These are phyloP conservation scores for Caenorhabditis imperialis DNA, from an alignment of 2,888 invertebrate genomes.

Conservation along the genomic window DNA sequence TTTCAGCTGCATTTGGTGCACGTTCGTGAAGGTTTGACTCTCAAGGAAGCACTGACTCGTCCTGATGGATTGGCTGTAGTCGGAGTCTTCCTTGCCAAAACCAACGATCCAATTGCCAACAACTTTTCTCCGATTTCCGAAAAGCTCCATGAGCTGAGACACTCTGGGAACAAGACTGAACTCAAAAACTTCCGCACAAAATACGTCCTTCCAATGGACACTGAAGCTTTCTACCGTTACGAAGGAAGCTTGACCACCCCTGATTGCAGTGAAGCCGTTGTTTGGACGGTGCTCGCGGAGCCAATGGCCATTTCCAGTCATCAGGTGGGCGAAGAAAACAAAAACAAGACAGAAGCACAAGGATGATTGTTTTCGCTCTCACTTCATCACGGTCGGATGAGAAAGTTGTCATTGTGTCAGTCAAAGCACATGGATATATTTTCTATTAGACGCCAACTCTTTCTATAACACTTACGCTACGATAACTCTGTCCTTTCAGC, in stretches of 20 bases:
- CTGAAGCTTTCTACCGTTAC: slow-evolving; percentile 70
- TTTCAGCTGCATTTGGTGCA: slow-evolving; percentile 76
- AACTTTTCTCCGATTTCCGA: slow-evolving; percentile 57
- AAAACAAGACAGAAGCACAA: too few species aligned
- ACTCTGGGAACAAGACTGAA: slow-evolving; percentile 42
- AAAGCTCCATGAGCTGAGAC: slow-evolving; percentile 55
- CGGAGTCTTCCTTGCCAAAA: slow-evolving; percentile 71
- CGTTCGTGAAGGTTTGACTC: slow-evolving; percentile 67
- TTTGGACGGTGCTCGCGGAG: slow-evolving; percentile 77
- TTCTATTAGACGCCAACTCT: background rate
- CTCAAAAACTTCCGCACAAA: slow-evolving; percentile 53
- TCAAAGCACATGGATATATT: background rate
- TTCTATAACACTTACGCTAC: slow-evolving; percentile 7
- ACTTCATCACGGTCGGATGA: slow-evolving; percentile 18
- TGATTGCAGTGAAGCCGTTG: slow-evolving; percentile 73
- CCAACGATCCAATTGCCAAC: slow-evolving; percentile 63
- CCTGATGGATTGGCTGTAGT: slow-evolving; percentile 75
- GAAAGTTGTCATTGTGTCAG: slow-evolving; percentile 16
- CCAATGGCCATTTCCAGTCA: slow-evolving; percentile 70
- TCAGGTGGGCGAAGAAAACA: slow-evolving; percentile 43
- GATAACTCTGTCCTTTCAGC: slow-evolving; percentile 53
- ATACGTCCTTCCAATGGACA: slow-evolving; percentile 52
- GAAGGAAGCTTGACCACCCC: slow-evolving; percentile 78
- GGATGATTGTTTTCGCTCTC: slow-evolving; percentile 3
- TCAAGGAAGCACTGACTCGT: slow-evolving; percentile 58